phyloP scores from a whole-genome alignment of 2,888 invertebrate species.

The Mythimna lalbum region DNA sequence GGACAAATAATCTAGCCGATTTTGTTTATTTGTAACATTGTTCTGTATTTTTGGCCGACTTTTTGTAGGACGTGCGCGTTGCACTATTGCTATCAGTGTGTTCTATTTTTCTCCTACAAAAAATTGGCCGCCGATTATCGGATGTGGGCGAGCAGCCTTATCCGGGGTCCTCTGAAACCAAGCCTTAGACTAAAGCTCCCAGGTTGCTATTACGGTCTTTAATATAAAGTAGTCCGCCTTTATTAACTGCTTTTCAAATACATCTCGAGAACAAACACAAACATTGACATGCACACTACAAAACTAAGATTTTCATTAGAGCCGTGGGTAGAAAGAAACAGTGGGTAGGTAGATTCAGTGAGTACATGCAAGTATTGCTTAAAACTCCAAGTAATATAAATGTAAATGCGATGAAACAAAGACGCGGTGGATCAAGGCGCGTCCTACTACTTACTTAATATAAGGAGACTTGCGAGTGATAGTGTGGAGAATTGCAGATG shows the following conservation, averaged over 20 bases:
- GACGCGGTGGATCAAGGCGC: constrained; percentile 68
- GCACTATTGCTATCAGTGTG: no score
- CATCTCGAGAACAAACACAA: constrained; percentile 12
- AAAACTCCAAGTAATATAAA: constrained; percentile 82
- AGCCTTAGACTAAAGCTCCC: not conserved
- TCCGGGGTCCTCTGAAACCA: not conserved
- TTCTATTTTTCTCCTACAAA: no score
- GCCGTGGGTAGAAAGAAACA: constrained; percentile 22
- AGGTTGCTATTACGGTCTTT: not conserved
- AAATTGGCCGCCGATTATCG: no score
- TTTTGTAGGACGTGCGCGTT: no score
- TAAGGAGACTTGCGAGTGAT: constrained; percentile 13
- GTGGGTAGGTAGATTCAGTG: constrained; percentile 28
- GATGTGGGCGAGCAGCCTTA: no score
- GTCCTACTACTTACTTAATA: constrained; percentile 34
- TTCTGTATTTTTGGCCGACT: no score
- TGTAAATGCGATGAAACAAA: constrained; percentile 78
- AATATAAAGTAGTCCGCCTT: not conserved
- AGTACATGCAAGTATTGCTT: constrained; percentile 74
- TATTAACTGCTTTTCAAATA: not conserved
- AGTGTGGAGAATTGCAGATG: not conserved
- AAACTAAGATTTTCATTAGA: constrained; percentile 42
- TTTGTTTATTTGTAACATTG: no score
- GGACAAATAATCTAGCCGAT: no score
- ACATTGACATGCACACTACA: constrained; percentile 35